Conservation (phyloP, 2,888 invertebrate genomes). For the Artemia sinica region DNA sequence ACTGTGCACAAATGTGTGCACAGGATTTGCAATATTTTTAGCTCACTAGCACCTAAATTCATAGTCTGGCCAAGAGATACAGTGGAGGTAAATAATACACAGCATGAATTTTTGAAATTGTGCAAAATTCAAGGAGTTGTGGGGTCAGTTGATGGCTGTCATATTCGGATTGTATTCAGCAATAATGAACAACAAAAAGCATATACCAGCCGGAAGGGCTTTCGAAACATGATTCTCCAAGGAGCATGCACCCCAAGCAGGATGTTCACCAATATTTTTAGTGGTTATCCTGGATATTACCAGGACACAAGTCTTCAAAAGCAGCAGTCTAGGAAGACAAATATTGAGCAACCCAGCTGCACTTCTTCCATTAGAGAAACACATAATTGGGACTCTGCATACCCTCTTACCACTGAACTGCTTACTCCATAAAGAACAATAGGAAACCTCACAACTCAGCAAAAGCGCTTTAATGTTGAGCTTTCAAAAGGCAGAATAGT, state of each 20-base stretch:
- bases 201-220: constrained; percentile 20
- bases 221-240: constrained; percentile 21
- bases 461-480: constrained; percentile 21
- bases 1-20: background rate
- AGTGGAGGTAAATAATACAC: background rate
- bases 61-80: background rate
- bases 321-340: constrained; percentile 20
- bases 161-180: constrained; percentile 18
- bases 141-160: constrained; percentile 17
- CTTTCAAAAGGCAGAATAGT: constrained; percentile 15
- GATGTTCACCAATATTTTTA: constrained; percentile 22
- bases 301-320: constrained; percentile 25
- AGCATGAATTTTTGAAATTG: background rate
- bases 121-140: background rate
- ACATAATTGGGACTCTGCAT: constrained; percentile 23
- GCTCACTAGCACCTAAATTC: background rate
- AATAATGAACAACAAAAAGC: background rate
- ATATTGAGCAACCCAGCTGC: background rate
- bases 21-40: background rate
- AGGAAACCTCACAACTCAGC: constrained; percentile 21
- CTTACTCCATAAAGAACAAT: constrained; percentile 23
- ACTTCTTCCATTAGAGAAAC: background rate
- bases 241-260: constrained; percentile 22
- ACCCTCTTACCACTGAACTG: constrained; percentile 19
- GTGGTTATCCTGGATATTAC: constrained; percentile 24